Conservation (phyloP, 2,113 vertebrate genomes). For the Empidonax traillii region DNA sequence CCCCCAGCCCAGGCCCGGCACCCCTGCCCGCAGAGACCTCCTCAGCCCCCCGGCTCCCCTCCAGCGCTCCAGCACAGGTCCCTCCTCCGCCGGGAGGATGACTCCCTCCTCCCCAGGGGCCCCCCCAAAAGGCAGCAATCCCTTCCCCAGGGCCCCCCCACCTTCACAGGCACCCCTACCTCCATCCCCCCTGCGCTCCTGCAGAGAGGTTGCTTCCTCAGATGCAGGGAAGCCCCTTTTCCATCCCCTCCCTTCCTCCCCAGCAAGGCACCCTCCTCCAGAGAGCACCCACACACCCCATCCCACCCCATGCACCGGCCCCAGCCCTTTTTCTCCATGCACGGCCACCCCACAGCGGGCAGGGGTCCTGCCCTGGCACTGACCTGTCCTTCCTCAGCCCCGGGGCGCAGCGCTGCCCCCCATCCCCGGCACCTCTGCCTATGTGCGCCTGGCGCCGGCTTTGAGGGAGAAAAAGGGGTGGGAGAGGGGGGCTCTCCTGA, state of each 20-base stretch:
- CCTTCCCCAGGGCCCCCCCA: neutral
- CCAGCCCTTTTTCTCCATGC: neutral
- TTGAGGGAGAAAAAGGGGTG: neutral
- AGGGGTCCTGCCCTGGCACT: neutral
- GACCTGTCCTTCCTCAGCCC: neutral
- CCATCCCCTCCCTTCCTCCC: neutral
- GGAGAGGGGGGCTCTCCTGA: conserved; percentile 6
- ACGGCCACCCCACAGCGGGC: neutral
- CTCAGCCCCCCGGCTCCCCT: neutral
- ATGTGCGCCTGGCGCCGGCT: neutral
- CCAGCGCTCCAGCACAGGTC: neutral
- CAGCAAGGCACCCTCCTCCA: neutral
- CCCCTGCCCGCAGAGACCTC: neutral
- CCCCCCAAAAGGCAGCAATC: neutral
- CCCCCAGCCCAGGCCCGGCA: neutral
- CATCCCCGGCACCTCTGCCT: neutral
- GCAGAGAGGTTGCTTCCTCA: neutral
- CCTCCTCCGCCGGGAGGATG: conserved; percentile 12
- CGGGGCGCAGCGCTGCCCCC: neutral
- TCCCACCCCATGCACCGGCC: neutral
- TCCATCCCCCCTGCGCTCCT: neutral
- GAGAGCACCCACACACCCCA: neutral
- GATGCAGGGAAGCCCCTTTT: neutral
- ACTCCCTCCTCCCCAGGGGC: neutral
- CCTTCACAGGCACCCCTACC: neutral